A percentile compares a stretch with the other conserved stretches of the same genome.
Conservation (phyloP, 1,140 invertebrate genomes). For the Hormaphis cornu region DNA sequence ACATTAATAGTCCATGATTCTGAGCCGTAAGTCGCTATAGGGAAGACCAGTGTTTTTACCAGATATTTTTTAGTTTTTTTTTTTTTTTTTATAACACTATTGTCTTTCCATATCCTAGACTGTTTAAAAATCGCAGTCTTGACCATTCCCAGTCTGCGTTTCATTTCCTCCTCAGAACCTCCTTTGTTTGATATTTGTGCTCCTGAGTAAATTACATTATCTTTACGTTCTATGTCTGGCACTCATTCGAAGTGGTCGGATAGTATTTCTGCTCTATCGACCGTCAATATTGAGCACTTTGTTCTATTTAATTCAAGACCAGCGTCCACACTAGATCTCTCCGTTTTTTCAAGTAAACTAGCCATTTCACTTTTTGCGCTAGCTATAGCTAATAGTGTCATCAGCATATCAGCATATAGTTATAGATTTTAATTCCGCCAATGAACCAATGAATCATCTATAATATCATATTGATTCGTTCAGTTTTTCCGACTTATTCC, state of each 20-base stretch:
- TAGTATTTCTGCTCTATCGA: neutral
- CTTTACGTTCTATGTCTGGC: neutral
- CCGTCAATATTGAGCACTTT: neutral
- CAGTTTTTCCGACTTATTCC: too few relatives aligned
- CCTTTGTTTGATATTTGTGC: neutral
- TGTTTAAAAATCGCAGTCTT: neutral
- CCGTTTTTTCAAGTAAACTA: neutral
- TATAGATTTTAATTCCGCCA: too few relatives aligned
- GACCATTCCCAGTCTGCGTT: neutral
- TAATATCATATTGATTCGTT: too few relatives aligned
- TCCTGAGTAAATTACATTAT: neutral
- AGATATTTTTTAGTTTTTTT: neutral
- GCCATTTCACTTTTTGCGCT: neutral
- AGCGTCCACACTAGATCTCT: neutral
- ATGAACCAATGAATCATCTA: too few relatives aligned
- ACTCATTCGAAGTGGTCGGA: neutral
- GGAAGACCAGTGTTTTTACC: too few relatives aligned
- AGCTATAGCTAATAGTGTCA: too few relatives aligned
- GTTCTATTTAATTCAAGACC: neutral
- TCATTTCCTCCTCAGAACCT: neutral
- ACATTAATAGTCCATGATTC: too few relatives aligned
- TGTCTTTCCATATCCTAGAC: conserved; percentile 7
- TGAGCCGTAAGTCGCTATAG: neutral
- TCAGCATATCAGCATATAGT: too few relatives aligned
- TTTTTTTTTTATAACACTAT: too few relatives aligned